These are phyloP conservation scores for Pseudomugil gertrudae DNA, from an alignment of 2,797 vertebrate species.

Conservation along the genomic window DNA sequence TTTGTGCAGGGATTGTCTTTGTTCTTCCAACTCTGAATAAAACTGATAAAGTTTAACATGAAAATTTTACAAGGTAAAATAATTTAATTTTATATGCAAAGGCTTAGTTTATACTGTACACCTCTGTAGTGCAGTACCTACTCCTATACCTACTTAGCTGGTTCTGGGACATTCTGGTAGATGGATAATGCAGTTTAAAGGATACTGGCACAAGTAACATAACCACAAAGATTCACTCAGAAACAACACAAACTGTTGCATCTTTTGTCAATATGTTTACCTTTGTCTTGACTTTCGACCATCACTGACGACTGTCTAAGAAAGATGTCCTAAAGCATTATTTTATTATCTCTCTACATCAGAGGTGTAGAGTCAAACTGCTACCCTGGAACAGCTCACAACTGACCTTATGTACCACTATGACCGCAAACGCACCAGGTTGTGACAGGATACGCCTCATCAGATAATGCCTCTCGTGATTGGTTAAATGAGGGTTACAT, in stretches of 20 bases:
- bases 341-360: not conserved
- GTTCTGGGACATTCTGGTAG: not conserved
- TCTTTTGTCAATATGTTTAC: not conserved
- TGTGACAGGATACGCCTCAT: not conserved
- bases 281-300: not conserved
- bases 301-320: not conserved
- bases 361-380: conserved; percentile 1
- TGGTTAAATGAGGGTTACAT: conserved; percentile 24
- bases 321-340: not conserved
- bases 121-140: too few relatives aligned
- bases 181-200: not conserved
- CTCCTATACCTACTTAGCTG: too few relatives aligned
- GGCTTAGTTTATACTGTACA: too few relatives aligned
- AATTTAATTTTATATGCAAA: too few relatives aligned
- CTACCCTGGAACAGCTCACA: not conserved
- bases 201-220: not conserved
- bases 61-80: not conserved
- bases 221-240: not conserved
- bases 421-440: conserved; percentile 10
- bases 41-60: not conserved
- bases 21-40: not conserved
- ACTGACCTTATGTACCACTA: not conserved
- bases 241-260: not conserved
- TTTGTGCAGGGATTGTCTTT: not conserved
- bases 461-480: conserved; percentile 11